Evolutionary conservation across 2,888 invertebrate species (phyloP).

Genomic region (Dicycla oo): DNA sequence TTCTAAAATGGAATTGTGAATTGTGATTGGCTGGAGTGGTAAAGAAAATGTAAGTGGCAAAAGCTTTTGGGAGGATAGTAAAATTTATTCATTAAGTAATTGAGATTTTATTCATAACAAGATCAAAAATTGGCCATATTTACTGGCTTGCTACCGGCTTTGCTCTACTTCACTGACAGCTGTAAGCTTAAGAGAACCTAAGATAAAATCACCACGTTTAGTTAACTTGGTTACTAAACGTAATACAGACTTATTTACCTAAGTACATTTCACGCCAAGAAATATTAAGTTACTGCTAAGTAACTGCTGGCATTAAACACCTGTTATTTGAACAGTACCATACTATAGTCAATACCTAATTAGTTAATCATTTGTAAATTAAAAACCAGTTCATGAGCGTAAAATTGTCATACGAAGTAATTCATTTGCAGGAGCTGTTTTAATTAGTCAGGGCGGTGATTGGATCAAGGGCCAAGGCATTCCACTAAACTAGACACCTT

Average conservation of each 20-base stretch:
- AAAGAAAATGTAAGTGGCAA: conserved; percentile 54
- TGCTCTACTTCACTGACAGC: conserved; percentile 22
- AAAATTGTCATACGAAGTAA: not conserved
- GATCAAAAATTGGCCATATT: not conserved
- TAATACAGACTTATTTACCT: not conserved
- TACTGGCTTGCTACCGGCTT: not conserved
- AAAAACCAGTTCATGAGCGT: conserved; percentile 19
- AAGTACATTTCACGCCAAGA: not conserved
- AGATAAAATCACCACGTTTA: conserved; percentile 21
- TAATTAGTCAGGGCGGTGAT: not conserved
- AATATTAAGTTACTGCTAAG: conserved; percentile 4
- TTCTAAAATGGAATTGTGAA: conserved; percentile 64
- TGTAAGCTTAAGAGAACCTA: not conserved
- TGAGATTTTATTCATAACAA: not conserved
- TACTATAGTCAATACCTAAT: not conserved
- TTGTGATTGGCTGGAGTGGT: conserved; percentile 48
- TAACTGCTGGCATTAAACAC: not conserved
- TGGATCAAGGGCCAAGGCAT: conserved; percentile 8
- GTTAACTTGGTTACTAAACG: not conserved
- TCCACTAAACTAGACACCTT: not conserved
- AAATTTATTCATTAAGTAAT: not conserved
- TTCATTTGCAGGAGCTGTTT: conserved; percentile 14
- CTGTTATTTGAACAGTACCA: conserved; percentile 1
- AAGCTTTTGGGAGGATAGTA: not conserved
- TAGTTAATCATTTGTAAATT: conserved; percentile 10